These are phyloP conservation scores for Ciconia stormi DNA, from an alignment of 2,113 vertebrate genomes.

Conservation along the genomic window DNA sequence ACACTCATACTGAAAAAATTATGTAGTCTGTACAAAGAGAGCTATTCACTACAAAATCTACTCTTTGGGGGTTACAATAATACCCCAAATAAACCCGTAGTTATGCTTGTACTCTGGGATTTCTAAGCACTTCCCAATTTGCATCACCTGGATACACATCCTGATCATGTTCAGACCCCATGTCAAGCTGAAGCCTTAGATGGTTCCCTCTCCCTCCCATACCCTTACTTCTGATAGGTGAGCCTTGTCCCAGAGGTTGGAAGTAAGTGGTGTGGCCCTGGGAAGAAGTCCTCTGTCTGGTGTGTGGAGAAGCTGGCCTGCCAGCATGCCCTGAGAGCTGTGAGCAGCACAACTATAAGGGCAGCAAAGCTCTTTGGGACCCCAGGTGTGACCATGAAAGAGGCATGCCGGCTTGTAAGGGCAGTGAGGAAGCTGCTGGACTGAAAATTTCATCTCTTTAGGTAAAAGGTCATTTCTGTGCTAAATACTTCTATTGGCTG, in stretches of 20 bases:
- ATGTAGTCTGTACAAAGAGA: neutral
- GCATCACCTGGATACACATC: neutral
- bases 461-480: neutral
- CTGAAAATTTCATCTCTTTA: neutral
- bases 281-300: neutral
- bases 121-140: neutral
- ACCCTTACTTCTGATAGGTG: neutral
- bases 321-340: neutral
- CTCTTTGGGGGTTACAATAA: neutral
- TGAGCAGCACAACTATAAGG: accelerated
- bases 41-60: neutral
- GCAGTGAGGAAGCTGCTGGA: neutral
- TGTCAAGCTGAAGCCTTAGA: neutral
- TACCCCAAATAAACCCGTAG: neutral
- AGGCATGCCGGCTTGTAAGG: neutral
- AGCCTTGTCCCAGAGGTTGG: neutral
- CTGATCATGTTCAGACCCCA: neutral
- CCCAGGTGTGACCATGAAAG: neutral
- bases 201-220: neutral
- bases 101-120: neutral
- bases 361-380: neutral
- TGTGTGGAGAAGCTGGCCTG: neutral
- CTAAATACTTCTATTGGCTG: neutral
- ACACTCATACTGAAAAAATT: neutral
- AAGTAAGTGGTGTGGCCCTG: neutral